Base-by-base conservation (phyloP, 2,113 vertebrate genomes). In the Stegastes partitus region DNA sequence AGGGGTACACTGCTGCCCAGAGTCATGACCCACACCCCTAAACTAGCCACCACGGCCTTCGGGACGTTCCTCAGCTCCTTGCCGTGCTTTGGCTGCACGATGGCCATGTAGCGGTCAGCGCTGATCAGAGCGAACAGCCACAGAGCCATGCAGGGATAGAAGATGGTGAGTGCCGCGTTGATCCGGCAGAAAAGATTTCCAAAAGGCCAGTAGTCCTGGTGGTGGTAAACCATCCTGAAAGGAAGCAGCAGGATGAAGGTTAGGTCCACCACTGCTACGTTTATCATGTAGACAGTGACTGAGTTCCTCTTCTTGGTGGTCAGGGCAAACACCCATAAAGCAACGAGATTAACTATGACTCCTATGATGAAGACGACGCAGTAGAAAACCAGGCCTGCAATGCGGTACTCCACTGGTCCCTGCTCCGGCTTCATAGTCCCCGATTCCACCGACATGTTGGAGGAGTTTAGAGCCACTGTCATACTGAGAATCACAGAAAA, bases 91-190 rank as follows among this genome's bases (percentile, higher is more conserved):
- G 98, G 98, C 91, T 99, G 97, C 12, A 99, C 96, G 9, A 99
- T 97, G 66, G 98, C 98, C 95, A 98, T 96, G 67, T 98, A 99
- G 85, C 98, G 97, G 91, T 99, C 98, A 0, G 96, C 91, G 0
- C 98, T 99, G 74, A 99, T 97, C 59, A 99, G 95, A 68, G 97
- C 94, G 0, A 99, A 95, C 68, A 99, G 91, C 98, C 98, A 99
- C 14, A 99, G 93, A 19, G 98, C 97, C 68, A 97, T 95, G 87
- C 96, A 96, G 26, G 98, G 98, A 55, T 99, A 99, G 87, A 99
- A 97, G 28, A 98, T 58, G 0, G 96, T 98, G 49, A 98, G 92
- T 5, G 96, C 95, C 0, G 96, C 94, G 0, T 91, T 93, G 73
- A 97, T 82, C n/a, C 96, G 94, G 82, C 98, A 99, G 89, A 97